Percentiles rank a stretch among this genome's conserved stretches.
Evolutionary conservation across 2,888 invertebrate genomes (phyloP).

Genomic region (Ptilodon capucinus): DNA sequence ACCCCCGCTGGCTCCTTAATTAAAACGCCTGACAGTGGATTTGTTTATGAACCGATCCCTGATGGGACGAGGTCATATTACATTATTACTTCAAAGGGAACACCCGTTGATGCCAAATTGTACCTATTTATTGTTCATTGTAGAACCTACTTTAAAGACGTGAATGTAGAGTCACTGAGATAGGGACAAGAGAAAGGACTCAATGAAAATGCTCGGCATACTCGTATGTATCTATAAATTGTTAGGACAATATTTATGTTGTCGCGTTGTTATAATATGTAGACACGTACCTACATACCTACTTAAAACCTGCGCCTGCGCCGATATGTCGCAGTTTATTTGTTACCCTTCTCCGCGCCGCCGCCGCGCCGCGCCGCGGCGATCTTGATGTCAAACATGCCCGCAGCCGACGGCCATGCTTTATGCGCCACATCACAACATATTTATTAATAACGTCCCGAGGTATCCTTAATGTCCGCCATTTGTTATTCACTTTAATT

Average conservation of each 20-base stretch:
- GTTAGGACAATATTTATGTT: neutral
- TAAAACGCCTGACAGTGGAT: conserved; percentile 46
- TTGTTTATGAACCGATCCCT: conserved; percentile 5
- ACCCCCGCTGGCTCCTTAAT: conserved; percentile 42
- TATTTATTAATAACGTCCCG: neutral
- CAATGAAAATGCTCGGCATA: no score
- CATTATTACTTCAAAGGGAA: neutral
- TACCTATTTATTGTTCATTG: neutral
- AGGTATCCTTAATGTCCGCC: neutral
- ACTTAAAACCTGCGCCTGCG: conserved; percentile 8
- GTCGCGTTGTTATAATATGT: no score
- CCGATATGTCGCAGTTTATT: conserved; percentile 26
- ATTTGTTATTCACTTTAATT: neutral
- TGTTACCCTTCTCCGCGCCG: conserved; percentile 16
- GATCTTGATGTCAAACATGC: conserved; percentile 42
- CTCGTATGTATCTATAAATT: no score
- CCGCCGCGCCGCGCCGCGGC: conserved; percentile 12
- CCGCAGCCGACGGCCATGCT: conserved; percentile 1
- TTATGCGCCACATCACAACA: neutral
- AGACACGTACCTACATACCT: no score
- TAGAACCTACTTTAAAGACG: no score
- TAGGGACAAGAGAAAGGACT: no score
- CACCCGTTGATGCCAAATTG: neutral
- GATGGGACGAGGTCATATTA: conserved; percentile 18
- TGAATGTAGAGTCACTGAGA: no score